Conservation (phyloP, 2,888 invertebrate genomes). For the Drosophila hawaiiensis region DNA sequence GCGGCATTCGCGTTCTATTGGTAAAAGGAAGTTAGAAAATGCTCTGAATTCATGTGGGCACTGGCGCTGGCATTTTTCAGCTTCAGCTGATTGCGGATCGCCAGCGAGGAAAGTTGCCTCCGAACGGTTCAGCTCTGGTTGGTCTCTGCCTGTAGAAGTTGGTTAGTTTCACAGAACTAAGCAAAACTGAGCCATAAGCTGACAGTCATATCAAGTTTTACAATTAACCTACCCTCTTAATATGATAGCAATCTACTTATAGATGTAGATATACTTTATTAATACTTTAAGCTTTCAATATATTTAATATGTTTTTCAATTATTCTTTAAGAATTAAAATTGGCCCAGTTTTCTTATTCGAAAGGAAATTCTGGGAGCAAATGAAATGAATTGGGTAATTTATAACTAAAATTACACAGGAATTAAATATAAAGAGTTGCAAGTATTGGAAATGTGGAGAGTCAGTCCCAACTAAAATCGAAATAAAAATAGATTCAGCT, state of each 20-base stretch:
- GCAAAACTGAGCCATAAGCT: constrained; percentile 3
- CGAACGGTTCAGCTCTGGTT: constrained; percentile 11
- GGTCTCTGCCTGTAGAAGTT: constrained; percentile 18
- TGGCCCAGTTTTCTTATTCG: neutral
- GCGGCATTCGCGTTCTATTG: constrained; percentile 61
- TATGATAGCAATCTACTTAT: neutral
- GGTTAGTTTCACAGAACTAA: constrained; percentile 22
- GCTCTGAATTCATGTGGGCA: constrained; percentile 74
- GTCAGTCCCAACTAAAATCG: neutral
- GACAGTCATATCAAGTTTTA: neutral
- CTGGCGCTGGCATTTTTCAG: constrained; percentile 58
- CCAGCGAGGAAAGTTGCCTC: constrained; percentile 30
- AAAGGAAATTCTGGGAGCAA: neutral
- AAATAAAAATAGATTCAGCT: neutral
- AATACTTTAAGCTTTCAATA: neutral
- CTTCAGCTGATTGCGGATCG: constrained; percentile 57
- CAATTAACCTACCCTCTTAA: neutral
- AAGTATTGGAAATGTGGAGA: neutral
- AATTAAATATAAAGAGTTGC: neutral
- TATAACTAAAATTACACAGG: neutral
- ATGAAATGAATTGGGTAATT: neutral
- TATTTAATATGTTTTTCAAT: neutral
- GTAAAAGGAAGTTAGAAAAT: constrained; percentile 78
- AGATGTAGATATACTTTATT: neutral
- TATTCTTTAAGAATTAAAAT: neutral